These are phyloP conservation scores for Steatocranus sp. DNA, from an alignment of 2,797 vertebrate species.

Conservation along the genomic window DNA sequence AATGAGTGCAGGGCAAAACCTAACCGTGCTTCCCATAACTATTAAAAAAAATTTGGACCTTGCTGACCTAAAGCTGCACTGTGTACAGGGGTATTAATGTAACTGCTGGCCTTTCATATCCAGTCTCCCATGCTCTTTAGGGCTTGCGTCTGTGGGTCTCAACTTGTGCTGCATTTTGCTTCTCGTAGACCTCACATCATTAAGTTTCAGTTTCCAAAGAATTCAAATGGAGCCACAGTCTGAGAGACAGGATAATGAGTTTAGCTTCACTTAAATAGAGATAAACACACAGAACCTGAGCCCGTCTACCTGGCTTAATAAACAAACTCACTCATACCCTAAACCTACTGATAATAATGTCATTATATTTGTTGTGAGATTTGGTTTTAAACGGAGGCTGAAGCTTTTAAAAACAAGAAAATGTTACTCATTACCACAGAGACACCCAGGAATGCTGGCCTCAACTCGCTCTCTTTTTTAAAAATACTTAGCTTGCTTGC, in stretches of 20 bases:
- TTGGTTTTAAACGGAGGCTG: not conserved
- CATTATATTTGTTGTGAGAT: not conserved
- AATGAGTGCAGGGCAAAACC: accelerated
- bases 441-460: not conserved
- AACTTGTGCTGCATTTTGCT: not conserved
- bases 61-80: not conserved
- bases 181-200: not conserved
- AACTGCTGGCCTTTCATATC: not conserved
- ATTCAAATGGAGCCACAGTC: not conserved
- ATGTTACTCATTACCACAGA: not conserved
- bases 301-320: not conserved
- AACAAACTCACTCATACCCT: not conserved
- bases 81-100: not conserved
- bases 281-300: not conserved
- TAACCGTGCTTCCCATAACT: not conserved
- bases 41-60: not conserved
- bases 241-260: not conserved
- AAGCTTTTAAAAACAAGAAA: not conserved
- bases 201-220: not conserved
- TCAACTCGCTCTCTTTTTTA: not conserved
- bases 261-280: not conserved
- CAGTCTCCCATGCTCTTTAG: not conserved
- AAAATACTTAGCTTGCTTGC: not conserved
- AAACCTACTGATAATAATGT: not conserved
- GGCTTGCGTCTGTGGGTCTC: not conserved